Conservation (phyloP, 2,888 invertebrate genomes). For the Scrobipalpa costella region DNA sequence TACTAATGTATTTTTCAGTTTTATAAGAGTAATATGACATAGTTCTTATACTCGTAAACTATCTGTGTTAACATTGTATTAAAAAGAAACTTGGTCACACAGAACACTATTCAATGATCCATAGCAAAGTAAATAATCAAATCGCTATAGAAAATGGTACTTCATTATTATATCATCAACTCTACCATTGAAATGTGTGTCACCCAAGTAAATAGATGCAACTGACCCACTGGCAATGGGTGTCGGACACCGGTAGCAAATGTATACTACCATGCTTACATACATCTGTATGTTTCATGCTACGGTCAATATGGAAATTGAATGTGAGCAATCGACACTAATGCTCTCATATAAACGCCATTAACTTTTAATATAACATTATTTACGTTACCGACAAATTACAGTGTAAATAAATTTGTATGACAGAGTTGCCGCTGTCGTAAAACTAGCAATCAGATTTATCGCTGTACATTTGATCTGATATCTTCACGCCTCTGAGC, state of each 20-base stretch:
- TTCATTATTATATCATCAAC: constrained; percentile 8
- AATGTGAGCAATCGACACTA: constrained; percentile 33
- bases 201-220: constrained; percentile 28
- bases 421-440: constrained; percentile 5
- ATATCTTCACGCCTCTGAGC: constrained; percentile 45
- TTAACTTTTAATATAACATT: constrained; percentile 17
- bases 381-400: constrained; percentile 6
- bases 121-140: background rate
- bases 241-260: constrained; percentile 32
- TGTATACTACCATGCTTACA: constrained; percentile 17
- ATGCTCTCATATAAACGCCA: constrained; percentile 18
- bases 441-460: constrained; percentile 20
- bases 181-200: constrained; percentile 27
- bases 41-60: too few species aligned
- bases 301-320: constrained; percentile 41
- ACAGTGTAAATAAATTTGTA: constrained; percentile 6
- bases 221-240: constrained; percentile 32
- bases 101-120: background rate
- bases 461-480: constrained; percentile 21
- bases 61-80: too few species aligned
- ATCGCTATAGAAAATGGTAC: background rate
- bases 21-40: too few species aligned
- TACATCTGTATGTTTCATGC: constrained; percentile 27
- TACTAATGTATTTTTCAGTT: too few species aligned
- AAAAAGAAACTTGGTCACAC: too few species aligned